Evolutionary conservation across 2,797 vertebrate species (phyloP), one percentile per base, ranked within the genome.

Genomic region (Danio jaintianensis): DNA sequence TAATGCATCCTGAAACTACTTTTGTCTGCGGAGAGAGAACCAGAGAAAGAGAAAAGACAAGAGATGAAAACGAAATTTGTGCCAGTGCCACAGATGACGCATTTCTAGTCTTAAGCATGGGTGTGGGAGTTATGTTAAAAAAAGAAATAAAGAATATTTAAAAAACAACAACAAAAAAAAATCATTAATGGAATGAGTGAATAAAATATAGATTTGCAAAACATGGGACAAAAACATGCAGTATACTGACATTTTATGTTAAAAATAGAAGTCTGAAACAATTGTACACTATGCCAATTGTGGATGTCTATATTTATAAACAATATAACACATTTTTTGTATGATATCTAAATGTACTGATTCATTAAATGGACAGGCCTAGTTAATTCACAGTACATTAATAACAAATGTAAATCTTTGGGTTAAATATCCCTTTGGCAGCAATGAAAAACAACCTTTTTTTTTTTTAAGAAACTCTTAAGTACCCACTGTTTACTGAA

Each of bases 1-100:
- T 90, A 85, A 89, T 88, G 84, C 81, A 89, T 83, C 75, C 84
- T 74, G 85, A 70, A 84, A 89, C 79, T 85, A 83, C 42, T 76
- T 82, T 77, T 83, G 82, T 83, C 53, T 88, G 69, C 22, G 4
- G 63, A 73, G 73, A 50, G 68, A 61, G 36, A 42, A 58, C 29
- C 29, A 20, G 18, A 42, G 71, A 45, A 36, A 62, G 38, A 61
- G 15, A 64, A 61, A 61, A 72, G 22, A 59, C 68, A 62, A 42
- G 47, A 55, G 55, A 12, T 67, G 71, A 47, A 56, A 67, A 58
- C 38, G 42, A 36, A 62, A 79, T 55, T 62, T 73, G 70, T 78
- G 81, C 69, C 82, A 75, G 62, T 59, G 11, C 42, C 69, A 76
- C 20, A 61, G 78, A 82, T 78, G 72, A 48, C 50, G 9, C 40